Evolutionary conservation across 2,113 vertebrate species (phyloP).

Genomic region (Sminthopsis crassicaudata): DNA sequence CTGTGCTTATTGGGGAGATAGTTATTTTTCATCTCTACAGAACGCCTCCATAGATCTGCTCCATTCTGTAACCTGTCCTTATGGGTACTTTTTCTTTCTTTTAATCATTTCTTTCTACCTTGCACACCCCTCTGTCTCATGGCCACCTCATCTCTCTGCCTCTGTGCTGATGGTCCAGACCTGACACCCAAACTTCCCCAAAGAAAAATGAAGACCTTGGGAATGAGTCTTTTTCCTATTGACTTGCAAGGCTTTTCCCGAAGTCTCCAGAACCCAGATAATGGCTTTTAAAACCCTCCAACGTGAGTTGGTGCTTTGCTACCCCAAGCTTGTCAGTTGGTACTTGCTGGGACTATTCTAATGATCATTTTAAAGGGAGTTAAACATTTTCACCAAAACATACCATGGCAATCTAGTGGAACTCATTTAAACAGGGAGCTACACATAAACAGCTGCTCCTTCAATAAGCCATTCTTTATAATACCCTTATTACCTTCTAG

Average conservation of each 20-base stretch:
- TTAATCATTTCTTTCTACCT: conserved; percentile 66
- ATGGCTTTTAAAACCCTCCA: conserved; percentile 63
- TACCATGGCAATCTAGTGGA: conserved; percentile 85
- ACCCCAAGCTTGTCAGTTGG: conserved; percentile 76
- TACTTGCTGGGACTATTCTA: conserved; percentile 74
- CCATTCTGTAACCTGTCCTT: conserved; percentile 48
- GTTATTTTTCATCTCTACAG: conserved; percentile 14
- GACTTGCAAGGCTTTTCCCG: conserved; percentile 74
- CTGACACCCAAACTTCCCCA: conserved; percentile 77
- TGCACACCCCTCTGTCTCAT: conserved; percentile 71
- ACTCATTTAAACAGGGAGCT: conserved; percentile 87
- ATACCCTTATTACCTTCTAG: conserved; percentile 97
- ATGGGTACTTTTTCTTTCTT: conserved; percentile 64
- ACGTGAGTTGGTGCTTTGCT: conserved; percentile 62
- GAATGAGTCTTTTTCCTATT: conserved; percentile 79
- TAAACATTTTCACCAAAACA: conserved; percentile 86
- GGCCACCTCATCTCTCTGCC: conserved; percentile 75
- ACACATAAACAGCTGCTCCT: conserved; percentile 98
- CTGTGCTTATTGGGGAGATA: conserved; percentile 68
- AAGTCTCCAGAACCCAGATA: conserved; percentile 67
- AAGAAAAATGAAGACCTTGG: conserved; percentile 59
- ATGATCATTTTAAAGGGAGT: conserved; percentile 78
- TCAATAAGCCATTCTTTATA: conserved; percentile 98
- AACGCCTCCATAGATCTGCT: conserved; percentile 8
- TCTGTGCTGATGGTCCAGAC: conserved; percentile 69